Base-by-base conservation (phyloP, 2,797 vertebrate genomes). In the Lacerta viridis region DNA sequence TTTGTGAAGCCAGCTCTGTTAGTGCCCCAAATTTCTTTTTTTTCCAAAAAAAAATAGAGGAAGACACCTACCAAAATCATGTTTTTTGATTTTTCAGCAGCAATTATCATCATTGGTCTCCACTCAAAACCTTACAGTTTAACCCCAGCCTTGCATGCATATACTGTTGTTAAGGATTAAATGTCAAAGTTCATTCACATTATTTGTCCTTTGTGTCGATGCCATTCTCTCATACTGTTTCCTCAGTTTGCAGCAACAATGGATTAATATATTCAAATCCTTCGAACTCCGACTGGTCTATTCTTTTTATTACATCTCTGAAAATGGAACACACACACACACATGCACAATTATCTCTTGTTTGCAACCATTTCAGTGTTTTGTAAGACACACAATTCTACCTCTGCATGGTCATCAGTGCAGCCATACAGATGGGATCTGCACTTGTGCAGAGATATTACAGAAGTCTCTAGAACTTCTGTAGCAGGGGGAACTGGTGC, bases 241-340 rank as follows among this genome's bases (percentile, higher is more conserved):
- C 99, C 93, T 99, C 99, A 7, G 97, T 96, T 93, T 98, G 98
- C 90, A 99, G 97, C 97, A 99, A 97, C 95, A 99, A 96, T 0
- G 99, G 99, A 95, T 99, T 99, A 97, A 99, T 99, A 95, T 99
- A 99, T 96, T 99, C 99, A 83, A 99, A 99, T 91, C 99, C 99
- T 96, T 99, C 98, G 84, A 99, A 99, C 94, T 99, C 99, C 0
- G 99, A 99, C 97, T 99, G 99, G 97, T 99, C 99, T 96, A 99
- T 99, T 97, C 98, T 98, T 97, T 99, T 99, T 93, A 99, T 98
- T 96, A 98, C 97, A 85, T 99, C 98, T 96, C 99, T 99, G 97
- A 85, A 93, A 91, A 89, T 87, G 87, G 92, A 50, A 50, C 4
- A 89, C 33, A 68, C 0, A 0, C n/a, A 89, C 33, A 88, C 78